Evolutionary conservation across 1,140 invertebrate species (phyloP).

Genomic region (Neodiprion pinetum): DNA sequence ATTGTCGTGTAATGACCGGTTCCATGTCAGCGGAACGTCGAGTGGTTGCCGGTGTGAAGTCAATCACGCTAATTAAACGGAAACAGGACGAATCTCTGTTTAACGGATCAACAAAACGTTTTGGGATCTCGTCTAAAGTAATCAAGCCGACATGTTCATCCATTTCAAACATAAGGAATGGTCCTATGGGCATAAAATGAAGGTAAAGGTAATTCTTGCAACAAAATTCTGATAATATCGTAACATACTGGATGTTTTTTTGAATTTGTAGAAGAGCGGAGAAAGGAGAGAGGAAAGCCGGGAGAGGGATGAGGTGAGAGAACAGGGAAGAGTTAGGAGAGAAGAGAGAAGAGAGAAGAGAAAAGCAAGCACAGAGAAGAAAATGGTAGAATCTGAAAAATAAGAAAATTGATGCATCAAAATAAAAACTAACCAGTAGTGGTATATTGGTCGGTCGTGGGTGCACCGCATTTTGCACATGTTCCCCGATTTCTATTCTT

Average conservation of each 20-base stretch:
- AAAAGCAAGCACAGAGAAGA: not conserved
- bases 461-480: no score
- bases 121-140: not conserved
- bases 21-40: not conserved
- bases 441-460: not conserved
- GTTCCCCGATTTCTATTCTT: no score
- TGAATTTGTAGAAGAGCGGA: no score
- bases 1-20: slow-evolving; percentile 1
- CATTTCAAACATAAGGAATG: not conserved
- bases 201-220: not conserved
- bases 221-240: not conserved
- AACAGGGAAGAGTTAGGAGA: not conserved
- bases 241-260: not conserved
- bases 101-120: not conserved
- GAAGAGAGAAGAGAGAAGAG: not conserved
- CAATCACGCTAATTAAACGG: no score
- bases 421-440: not conserved
- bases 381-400: not conserved
- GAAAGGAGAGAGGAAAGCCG: no score
- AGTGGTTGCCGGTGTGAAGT: no score
- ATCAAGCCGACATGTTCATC: not conserved
- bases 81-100: no score
- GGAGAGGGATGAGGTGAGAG: not conserved
- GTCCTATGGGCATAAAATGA: not conserved
- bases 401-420: not conserved